Evolutionary conservation across 2,888 invertebrate species (phyloP).

Genomic region (Pegoplata infirma): DNA sequence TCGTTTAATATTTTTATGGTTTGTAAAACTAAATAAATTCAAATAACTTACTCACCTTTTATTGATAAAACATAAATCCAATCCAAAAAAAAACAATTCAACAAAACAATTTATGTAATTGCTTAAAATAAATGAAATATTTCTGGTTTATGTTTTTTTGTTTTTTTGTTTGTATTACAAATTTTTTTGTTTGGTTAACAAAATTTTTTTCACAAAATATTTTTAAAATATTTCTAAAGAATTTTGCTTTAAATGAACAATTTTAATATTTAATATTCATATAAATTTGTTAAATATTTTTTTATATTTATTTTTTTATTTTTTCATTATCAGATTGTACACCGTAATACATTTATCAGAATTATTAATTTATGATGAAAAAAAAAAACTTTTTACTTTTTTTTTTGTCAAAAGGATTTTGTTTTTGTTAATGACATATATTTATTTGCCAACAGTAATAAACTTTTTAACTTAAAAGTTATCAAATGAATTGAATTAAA

Average conservation of each 20-base stretch:
- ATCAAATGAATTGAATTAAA: neutral
- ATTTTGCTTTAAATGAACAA: too few relatives aligned
- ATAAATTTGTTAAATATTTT: neutral
- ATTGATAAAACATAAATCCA: constrained; percentile 36
- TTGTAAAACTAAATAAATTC: too few relatives aligned
- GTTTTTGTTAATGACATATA: neutral
- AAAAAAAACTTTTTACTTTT: neutral
- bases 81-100: neutral
- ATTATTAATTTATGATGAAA: neutral
- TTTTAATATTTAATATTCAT: neutral
- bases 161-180: too few relatives aligned
- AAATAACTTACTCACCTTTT: constrained; percentile 47
- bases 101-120: neutral
- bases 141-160: neutral
- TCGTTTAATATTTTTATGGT: too few relatives aligned
- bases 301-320: neutral
- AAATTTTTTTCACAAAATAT: neutral
- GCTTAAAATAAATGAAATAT: neutral
- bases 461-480: neutral
- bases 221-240: too few relatives aligned
- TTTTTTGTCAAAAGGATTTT: neutral
- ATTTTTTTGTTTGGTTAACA: too few relatives aligned
- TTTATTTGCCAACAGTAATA: neutral
- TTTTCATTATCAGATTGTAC: neutral
- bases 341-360: neutral